Evolutionary conservation across 2,797 vertebrate species (phyloP).

Genomic region (Molossus alvarezi): DNA sequence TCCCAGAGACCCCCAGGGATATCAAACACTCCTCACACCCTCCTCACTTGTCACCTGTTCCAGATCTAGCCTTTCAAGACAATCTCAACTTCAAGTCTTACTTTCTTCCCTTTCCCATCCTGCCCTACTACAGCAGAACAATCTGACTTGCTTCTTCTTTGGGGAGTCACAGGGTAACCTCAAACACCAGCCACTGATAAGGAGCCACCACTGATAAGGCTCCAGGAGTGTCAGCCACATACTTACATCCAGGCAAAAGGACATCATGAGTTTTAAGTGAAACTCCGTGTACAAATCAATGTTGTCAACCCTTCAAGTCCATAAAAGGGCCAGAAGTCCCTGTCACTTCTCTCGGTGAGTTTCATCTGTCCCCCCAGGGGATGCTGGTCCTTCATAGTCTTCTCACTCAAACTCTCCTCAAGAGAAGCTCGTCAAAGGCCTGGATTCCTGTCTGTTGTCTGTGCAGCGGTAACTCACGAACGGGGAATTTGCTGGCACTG

Average conservation of each 20-base stretch:
- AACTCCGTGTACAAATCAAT: neutral
- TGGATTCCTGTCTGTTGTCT: neutral
- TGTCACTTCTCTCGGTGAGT: neutral
- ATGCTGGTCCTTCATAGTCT: neutral
- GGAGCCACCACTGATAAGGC: too few species aligned
- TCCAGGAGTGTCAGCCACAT: neutral
- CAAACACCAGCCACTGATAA: neutral
- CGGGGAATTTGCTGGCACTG: neutral
- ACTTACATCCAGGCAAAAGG: neutral
- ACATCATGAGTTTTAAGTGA: neutral
- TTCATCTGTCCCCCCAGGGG: neutral
- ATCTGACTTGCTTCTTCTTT: neutral
- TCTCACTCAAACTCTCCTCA: neutral
- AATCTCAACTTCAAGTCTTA: neutral
- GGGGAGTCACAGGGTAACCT: conserved; percentile 42
- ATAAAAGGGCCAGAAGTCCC: neutral
- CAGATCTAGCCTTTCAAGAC: neutral
- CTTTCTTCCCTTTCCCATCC: conserved; percentile 19
- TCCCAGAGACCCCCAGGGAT: neutral
- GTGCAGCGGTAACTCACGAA: neutral
- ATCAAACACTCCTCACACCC: neutral
- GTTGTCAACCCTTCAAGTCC: neutral
- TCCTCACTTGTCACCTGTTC: neutral
- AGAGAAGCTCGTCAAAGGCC: neutral
- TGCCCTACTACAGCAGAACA: conserved; percentile 20